Percentiles rank a stretch among this genome's conserved stretches.
These are phyloP conservation scores for Psittacula echo DNA, from an alignment of 2,797 vertebrate genomes.

Conservation along the genomic window DNA sequence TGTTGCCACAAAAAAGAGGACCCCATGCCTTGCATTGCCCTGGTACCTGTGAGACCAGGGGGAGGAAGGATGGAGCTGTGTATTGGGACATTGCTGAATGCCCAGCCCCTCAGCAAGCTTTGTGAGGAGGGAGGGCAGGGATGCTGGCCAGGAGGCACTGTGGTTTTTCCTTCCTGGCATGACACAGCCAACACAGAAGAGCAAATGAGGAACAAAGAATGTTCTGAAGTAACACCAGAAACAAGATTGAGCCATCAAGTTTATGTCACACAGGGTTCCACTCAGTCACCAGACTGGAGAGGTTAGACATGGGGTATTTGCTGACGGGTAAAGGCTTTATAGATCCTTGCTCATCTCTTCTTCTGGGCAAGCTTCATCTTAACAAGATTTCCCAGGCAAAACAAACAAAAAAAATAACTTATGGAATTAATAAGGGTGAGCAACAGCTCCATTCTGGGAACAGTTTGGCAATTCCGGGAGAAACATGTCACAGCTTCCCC, in stretches of 20 bases:
- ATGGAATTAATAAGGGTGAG: not conserved
- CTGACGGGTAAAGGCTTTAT: not conserved
- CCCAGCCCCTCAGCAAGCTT: not conserved
- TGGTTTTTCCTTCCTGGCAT: not conserved
- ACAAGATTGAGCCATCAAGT: not conserved
- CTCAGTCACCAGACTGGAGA: not conserved
- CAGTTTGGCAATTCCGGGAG: not conserved
- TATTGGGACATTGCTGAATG: not conserved
- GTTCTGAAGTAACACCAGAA: not conserved
- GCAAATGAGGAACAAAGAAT: not conserved
- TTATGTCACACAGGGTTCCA: not conserved
- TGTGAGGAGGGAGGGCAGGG: not conserved
- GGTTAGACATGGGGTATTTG: not conserved
- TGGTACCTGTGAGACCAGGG: not conserved
- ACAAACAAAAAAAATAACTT: not conserved
- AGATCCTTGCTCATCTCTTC: not conserved
- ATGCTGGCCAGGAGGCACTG: not conserved
- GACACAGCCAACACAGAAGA: not conserved
- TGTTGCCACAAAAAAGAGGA: not conserved
- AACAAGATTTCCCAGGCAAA: not conserved
- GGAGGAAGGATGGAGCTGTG: not conserved
- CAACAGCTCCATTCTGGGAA: constrained; percentile 1
- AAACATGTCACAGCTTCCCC: not conserved
- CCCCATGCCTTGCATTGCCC: not conserved
- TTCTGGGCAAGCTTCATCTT: not conserved